Conservation (phyloP, 2,888 invertebrate species). For the Tetrapedia diversipes region DNA sequence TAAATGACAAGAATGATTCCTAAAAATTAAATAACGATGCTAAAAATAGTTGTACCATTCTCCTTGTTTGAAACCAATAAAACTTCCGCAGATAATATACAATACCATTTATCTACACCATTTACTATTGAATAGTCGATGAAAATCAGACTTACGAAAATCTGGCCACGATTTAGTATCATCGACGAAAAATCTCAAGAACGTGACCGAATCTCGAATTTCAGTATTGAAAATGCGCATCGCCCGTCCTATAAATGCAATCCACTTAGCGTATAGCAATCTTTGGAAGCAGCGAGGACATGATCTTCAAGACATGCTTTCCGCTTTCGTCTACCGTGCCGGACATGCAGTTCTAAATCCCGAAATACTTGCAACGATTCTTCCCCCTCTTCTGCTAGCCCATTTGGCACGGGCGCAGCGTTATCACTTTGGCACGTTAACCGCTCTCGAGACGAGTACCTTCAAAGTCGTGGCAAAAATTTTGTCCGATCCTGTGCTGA, state of each 20-base stretch:
- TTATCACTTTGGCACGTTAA: constrained; percentile 54
- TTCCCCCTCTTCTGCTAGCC: background rate
- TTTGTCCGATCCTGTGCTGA: no score
- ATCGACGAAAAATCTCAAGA: background rate
- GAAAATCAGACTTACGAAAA: no score
- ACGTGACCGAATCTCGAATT: background rate
- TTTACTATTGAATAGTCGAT: no score
- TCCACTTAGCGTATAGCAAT: background rate
- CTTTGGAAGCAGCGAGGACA: background rate
- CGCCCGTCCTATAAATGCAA: background rate
- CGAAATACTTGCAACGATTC: constrained; percentile 20
- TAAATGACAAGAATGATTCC: no score
- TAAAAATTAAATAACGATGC: no score
- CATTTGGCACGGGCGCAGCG: constrained; percentile 39
- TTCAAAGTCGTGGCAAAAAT: no score
- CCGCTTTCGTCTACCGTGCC: background rate
- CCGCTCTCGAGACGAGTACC: no score
- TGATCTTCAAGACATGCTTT: background rate
- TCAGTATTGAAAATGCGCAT: background rate
- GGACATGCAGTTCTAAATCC: background rate
- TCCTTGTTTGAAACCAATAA: no score
- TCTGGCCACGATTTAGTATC: no score
- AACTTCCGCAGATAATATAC: no score
- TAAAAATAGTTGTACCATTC: no score
- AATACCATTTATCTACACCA: no score